A percentile compares a stretch with the other conserved stretches of the same genome.
These are phyloP conservation scores for Pelecanus crispus DNA, from an alignment of 2,113 vertebrate species.

Conservation along the genomic window DNA sequence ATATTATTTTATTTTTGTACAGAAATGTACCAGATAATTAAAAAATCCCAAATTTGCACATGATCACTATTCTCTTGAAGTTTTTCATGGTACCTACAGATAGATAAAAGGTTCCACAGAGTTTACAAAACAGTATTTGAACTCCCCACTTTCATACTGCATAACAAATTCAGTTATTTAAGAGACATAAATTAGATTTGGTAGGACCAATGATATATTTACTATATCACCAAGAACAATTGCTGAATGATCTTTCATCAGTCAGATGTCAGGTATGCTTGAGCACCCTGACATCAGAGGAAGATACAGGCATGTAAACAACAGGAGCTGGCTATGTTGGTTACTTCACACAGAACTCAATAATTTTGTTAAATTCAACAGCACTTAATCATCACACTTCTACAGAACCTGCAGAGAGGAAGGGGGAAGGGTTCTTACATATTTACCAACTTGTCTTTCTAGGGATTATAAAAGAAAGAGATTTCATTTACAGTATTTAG, in stretches of 20 bases:
- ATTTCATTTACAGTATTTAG: conserved; percentile 56
- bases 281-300: not conserved
- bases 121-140: conserved; percentile 25
- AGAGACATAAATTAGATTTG: conserved; percentile 48
- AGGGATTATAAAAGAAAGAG: conserved; percentile 47
- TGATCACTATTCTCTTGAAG: not conserved
- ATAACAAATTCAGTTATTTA: conserved; percentile 38
- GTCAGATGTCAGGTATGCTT: not conserved
- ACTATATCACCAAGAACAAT: not conserved
- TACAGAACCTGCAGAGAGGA: conserved; percentile 50
- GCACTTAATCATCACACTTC: conserved; percentile 27
- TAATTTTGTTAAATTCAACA: conserved; percentile 30
- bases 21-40: conserved; percentile 53
- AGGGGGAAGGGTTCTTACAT: conserved; percentile 17
- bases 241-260: not conserved
- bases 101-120: conserved; percentile 36
- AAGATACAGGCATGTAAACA: conserved; percentile 53
- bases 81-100: conserved; percentile 46
- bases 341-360: conserved; percentile 42
- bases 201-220: conserved; percentile 28
- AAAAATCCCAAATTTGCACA: conserved; percentile 27
- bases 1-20: conserved; percentile 57
- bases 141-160: conserved; percentile 11
- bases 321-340: conserved; percentile 38
- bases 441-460: conserved; percentile 27